Evolutionary conservation across 2,797 vertebrate species (phyloP).

Genomic region (Silurus lanzhouensis): DNA sequence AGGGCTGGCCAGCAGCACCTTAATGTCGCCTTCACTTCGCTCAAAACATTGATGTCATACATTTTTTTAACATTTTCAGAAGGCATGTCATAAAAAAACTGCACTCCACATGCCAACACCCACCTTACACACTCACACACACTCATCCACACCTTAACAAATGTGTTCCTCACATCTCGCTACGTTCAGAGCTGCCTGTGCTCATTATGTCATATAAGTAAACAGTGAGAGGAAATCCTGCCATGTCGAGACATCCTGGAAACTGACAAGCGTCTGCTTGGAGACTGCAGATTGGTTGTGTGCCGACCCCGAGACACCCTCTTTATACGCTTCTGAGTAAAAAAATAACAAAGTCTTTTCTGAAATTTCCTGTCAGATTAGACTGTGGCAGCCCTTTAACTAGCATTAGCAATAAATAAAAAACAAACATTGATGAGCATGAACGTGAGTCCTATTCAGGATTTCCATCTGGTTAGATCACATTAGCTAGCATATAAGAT

Average conservation of each 20-base stretch:
- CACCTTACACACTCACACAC: conserved; percentile 10
- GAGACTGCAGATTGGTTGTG: neutral
- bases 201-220: conserved; percentile 20
- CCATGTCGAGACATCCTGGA: conserved; percentile 41
- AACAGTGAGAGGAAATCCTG: conserved; percentile 24
- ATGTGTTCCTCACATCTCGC: neutral
- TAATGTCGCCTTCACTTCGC: conserved; percentile 35
- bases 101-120: conserved; percentile 9
- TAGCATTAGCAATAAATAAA: neutral
- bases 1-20: conserved; percentile 33
- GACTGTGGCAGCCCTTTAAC: neutral
- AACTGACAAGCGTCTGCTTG: neutral
- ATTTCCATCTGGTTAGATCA: neutral
- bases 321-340: neutral
- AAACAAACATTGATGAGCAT: neutral
- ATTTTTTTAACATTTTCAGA: conserved; percentile 36
- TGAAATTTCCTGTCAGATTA: conserved; percentile 16
- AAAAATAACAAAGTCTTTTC: neutral
- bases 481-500: neutral
- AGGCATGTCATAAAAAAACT: conserved; percentile 34
- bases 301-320: neutral
- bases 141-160: neutral
- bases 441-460: neutral
- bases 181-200: conserved; percentile 14
- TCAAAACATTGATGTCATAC: conserved; percentile 50